Conservation (phyloP, 2,888 invertebrate genomes). For the Eutolmus rufibarbis region DNA sequence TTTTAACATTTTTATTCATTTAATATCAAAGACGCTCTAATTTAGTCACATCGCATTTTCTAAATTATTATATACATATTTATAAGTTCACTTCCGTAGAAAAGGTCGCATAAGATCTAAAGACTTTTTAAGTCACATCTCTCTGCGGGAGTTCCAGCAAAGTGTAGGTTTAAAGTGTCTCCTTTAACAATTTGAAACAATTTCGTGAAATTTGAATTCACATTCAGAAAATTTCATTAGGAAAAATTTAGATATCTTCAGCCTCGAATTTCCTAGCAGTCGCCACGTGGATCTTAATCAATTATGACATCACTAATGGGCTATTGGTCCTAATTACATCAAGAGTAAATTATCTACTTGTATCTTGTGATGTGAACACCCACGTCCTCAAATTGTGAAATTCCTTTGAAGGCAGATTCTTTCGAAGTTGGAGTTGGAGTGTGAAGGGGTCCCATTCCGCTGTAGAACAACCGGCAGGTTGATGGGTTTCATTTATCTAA, state of each 20-base stretch:
- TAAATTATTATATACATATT: neutral
- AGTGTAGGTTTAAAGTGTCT: neutral
- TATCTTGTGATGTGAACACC: neutral
- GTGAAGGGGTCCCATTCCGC: neutral
- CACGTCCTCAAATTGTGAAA: neutral
- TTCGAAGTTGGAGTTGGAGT: neutral
- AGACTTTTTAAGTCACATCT: neutral
- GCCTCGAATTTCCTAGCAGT: neutral
- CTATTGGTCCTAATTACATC: neutral
- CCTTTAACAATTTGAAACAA: neutral
- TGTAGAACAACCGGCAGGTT: neutral
- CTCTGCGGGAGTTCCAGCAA: neutral
- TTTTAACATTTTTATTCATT: neutral
- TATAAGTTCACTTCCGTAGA: neutral
- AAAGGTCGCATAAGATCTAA: neutral
- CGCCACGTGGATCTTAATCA: neutral
- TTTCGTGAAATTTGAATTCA: neutral
- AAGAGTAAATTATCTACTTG: neutral
- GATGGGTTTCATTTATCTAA: slow-evolving; percentile 12
- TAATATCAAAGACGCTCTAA: neutral
- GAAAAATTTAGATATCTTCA: neutral
- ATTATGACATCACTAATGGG: neutral
- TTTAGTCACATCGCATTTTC: neutral
- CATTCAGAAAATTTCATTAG: neutral
- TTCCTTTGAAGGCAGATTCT: neutral